Evolutionary conservation across 2,113 vertebrate species (phyloP), one percentile per base, ranked within the genome.

Genomic region (Pipa parva): DNA sequence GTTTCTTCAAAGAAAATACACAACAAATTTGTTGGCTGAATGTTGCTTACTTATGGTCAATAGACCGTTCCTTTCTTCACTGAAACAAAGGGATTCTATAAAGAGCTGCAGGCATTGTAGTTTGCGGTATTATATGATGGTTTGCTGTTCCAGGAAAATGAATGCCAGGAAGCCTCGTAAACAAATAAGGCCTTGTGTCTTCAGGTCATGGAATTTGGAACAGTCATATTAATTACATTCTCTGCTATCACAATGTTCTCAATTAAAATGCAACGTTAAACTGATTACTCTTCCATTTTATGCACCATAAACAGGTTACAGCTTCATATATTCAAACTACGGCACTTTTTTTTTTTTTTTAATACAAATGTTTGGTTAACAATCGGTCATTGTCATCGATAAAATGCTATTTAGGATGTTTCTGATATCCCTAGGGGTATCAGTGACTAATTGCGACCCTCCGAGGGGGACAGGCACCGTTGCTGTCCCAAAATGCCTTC

Each of bases 61-160:
- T 11, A 60, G 25, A 27, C 10, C 11, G 29, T 62, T 31, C 9
- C 26, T 33, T 33, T 50, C 18, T 63, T 50, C 8, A 8, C 27
- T 17, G 20, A 63, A 33, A 50, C 45, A 63, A 63, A 63, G 60
- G 24, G 27, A 50, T 63, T 63, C 29, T 18, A 63, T 21, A 49
- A 63, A 63, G 21, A 7, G 18, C 59, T 46, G 9, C 25, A 29
- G 59, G 42, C 59, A 20, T 20, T 29, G 46, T 18, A 50, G 27
- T 36, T 63, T 50, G 45, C 50, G 27, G 45, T 31, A 36, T 50
- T 61, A 31, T 50, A 22, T 24, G 33, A 50, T 48, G 45, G 46
- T 20, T 48, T n/a, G 20, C 11, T 24, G 18, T 50, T 50, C 45
- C 60, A 50, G 28, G 20, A 27, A 62, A 29, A 45, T 25, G 46